phyloP scores from a whole-genome alignment of 1,140 invertebrate genomes.

The Grapholita molesta region DNA sequence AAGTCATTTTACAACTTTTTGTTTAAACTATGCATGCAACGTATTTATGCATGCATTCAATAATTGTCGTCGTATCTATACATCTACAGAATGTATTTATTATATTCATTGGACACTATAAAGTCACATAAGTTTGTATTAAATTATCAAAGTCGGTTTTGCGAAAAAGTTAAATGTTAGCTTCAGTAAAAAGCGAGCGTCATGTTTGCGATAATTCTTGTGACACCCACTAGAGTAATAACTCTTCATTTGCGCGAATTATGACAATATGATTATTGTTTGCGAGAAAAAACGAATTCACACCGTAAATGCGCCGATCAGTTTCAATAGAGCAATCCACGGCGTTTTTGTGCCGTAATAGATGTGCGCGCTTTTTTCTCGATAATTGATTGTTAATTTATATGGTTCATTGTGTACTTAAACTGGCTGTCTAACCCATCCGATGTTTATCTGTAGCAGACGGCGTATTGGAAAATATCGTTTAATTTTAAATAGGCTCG shows the following conservation, averaged over 20 bases:
- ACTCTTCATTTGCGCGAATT: conserved; percentile 2
- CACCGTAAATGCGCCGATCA: conserved; percentile 30
- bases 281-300: conserved; percentile 9
- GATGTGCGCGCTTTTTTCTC: conserved; percentile 47
- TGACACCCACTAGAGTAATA: neutral
- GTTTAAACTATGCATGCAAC: neutral
- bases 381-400: conserved; percentile 58
- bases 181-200: neutral
- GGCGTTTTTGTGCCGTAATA: conserved; percentile 47
- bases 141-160: neutral
- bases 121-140: neutral
- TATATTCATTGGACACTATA: neutral
- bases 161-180: neutral
- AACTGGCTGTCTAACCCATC: conserved; percentile 48
- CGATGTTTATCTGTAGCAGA: conserved; percentile 38
- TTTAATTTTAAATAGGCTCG: neutral
- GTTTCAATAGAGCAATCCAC: conserved; percentile 59
- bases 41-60: neutral
- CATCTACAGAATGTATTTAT: neutral
- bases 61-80: neutral
- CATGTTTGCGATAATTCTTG: neutral
- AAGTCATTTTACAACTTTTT: neutral
- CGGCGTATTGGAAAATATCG: neutral
- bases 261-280: conserved; percentile 4
- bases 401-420: conserved; percentile 42